Conservation (phyloP, 2,888 invertebrate genomes). For the Magallana nippona region DNA sequence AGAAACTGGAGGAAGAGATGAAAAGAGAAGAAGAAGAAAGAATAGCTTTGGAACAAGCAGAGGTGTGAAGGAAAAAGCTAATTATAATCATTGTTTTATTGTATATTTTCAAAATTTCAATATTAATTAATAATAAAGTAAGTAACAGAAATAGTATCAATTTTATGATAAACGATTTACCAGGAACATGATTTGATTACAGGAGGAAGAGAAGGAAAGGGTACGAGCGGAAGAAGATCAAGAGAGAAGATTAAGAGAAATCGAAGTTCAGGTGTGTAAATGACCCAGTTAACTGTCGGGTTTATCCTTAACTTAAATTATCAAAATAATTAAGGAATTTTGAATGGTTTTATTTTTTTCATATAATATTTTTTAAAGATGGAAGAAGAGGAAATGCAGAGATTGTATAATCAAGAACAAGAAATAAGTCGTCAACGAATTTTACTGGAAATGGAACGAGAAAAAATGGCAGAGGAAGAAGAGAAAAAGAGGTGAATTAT, state of each 20-base stretch:
- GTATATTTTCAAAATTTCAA: background rate
- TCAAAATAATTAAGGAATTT: background rate
- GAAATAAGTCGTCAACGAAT: constrained; percentile 65
- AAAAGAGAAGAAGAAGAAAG: constrained; percentile 66
- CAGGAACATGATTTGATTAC: constrained; percentile 20
- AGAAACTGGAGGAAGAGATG: constrained; percentile 67
- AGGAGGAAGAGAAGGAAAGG: constrained; percentile 70
- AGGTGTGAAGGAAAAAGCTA: constrained; percentile 28
- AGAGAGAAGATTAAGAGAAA: constrained; percentile 66
- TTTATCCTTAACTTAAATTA: background rate
- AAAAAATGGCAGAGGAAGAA: constrained; percentile 63
- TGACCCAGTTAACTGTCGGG: background rate
- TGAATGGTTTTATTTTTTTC: background rate
- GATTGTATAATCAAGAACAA: constrained; percentile 67
- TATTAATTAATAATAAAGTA: background rate
- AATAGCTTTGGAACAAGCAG: constrained; percentile 61
- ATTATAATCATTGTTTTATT: background rate
- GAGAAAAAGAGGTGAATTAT: constrained; percentile 56
- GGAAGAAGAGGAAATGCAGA: constrained; percentile 73
- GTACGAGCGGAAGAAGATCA: constrained; percentile 68
- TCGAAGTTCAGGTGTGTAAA: constrained; percentile 66
- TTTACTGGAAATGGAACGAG: constrained; percentile 61
- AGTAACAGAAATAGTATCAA: background rate
- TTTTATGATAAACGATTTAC: no score
- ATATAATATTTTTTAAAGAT: constrained; percentile 54